Conservation (phyloP, 2,113 vertebrate species). For the Plecotus auritus region DNA sequence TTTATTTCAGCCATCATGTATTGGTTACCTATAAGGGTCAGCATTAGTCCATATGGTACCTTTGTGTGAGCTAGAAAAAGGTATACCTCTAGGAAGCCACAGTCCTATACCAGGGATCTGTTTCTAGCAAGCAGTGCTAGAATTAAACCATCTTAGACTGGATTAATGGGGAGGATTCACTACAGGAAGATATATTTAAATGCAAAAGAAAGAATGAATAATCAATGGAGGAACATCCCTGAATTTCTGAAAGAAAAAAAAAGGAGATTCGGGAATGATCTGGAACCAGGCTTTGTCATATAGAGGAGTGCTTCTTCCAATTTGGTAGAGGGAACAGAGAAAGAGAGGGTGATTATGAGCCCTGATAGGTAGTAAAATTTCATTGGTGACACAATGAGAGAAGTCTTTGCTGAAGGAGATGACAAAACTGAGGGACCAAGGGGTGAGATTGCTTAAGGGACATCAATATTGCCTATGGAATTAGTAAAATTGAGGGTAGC, state of each 20-base stretch:
- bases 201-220: neutral
- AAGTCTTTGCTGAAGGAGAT: neutral
- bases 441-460: neutral
- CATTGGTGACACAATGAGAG: neutral
- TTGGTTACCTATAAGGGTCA: neutral
- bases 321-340: neutral
- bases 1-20: neutral
- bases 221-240: neutral
- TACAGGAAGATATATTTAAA: neutral
- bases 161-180: neutral
- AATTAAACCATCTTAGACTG: neutral
- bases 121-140: neutral
- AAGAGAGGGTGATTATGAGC: neutral
- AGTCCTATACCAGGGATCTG: neutral
- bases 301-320: neutral
- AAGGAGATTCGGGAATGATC: neutral
- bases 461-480: neutral
- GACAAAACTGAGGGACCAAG: neutral
- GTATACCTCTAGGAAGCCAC: accelerated
- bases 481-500: neutral
- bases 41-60: neutral
- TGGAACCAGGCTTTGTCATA: neutral
- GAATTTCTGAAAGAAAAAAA: neutral
- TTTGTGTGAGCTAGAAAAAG: neutral
- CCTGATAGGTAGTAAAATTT: neutral